Percentiles rank a stretch among this genome's conserved stretches.
phyloP scores from a whole-genome alignment of 1,140 invertebrate genomes.

The Drosophila yakuba region DNA sequence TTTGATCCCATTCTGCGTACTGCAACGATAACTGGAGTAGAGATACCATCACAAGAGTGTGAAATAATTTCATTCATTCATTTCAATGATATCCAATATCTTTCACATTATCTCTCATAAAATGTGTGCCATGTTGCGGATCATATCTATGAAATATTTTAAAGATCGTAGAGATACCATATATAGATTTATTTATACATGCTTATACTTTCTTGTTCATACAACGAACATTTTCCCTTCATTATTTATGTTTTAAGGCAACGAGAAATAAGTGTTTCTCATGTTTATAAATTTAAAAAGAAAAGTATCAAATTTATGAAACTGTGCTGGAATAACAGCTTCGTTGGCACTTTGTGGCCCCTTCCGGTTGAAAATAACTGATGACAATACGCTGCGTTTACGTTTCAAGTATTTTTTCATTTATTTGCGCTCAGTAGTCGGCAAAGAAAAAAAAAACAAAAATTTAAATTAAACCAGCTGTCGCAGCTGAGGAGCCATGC shows the following conservation, averaged over 20 bases:
- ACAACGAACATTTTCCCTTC: too few species aligned
- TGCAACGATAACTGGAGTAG: neutral
- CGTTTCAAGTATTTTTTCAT: conserved; percentile 58
- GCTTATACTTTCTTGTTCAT: neutral
- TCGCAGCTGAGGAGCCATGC: conserved; percentile 1
- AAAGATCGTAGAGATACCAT: too few species aligned
- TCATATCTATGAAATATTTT: conserved; percentile 1
- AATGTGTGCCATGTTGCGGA: neutral
- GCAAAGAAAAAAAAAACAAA: conserved; percentile 58
- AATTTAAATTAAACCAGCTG: conserved; percentile 57
- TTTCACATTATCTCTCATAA: neutral
- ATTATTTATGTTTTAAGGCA: neutral
- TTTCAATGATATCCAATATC: neutral
- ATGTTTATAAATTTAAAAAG: too few species aligned
- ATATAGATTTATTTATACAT: too few species aligned
- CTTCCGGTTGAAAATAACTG: neutral
- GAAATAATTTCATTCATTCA: conserved; percentile 8
- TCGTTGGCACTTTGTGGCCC: conserved; percentile 1
- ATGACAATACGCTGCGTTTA: conserved; percentile 2
- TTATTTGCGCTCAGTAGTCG: conserved; percentile 55
- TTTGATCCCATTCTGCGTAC: neutral
- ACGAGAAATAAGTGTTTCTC: too few species aligned
- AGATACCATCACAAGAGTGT: neutral
- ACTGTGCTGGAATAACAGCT: neutral
- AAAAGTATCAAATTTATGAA: neutral